These are phyloP conservation scores for Paramisgurnus dabryanus DNA, from an alignment of 2,113 vertebrate species.

Conservation along the genomic window DNA sequence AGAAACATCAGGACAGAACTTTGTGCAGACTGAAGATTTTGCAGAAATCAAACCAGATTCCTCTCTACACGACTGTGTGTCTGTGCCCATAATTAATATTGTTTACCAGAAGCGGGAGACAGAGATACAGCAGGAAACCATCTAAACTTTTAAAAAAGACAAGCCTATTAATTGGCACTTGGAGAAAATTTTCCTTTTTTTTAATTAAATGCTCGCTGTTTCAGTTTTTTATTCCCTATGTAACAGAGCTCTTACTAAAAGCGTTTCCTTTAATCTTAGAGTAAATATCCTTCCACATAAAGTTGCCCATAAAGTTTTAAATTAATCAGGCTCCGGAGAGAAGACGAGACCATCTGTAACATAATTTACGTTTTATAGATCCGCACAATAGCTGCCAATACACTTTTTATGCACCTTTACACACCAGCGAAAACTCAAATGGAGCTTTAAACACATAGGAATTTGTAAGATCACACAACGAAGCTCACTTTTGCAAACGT, in stretches of 20 bases:
- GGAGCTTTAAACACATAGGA: neutral
- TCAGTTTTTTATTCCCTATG: constrained; percentile 1
- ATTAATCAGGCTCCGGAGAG: constrained; percentile 13
- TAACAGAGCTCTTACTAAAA: constrained; percentile 17
- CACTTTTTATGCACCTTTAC: neutral
- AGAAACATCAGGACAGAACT: neutral
- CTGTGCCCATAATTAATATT: constrained; percentile 49
- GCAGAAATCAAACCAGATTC: constrained; percentile 47
- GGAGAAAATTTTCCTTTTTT: neutral
- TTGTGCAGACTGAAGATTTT: constrained; percentile 31
- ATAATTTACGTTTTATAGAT: constrained; percentile 23
- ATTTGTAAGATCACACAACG: no score
- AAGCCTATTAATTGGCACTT: constrained; percentile 19
- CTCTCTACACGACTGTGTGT: neutral
- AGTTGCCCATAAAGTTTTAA: constrained; percentile 20
- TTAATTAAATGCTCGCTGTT: constrained; percentile 22
- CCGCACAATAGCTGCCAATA: neutral
- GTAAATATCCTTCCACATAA: constrained; percentile 17
- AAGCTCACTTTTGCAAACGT: no score
- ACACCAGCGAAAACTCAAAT: no score
- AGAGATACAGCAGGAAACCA: constrained; percentile 2
- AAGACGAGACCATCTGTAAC: constrained; percentile 20
- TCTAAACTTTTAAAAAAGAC: constrained; percentile 19
- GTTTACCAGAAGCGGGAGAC: constrained; percentile 35
- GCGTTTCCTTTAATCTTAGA: neutral